Conservation (phyloP, 2,797 vertebrate genomes). For the Fringilla coelebs region DNA sequence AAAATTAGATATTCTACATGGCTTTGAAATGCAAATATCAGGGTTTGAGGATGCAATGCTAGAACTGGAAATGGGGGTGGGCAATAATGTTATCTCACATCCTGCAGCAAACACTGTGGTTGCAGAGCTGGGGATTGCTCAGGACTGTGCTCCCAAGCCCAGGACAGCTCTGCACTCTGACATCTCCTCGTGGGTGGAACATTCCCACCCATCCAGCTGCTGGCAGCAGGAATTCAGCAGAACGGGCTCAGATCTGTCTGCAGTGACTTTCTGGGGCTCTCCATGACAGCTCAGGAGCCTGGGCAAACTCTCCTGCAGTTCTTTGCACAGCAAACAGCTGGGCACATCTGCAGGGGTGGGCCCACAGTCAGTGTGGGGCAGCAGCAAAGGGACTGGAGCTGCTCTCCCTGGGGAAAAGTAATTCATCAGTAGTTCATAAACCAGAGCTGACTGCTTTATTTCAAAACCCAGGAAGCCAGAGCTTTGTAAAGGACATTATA, state of each 20-base stretch:
- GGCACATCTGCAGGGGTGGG: not conserved
- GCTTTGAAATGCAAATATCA: not conserved
- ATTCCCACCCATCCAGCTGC: not conserved
- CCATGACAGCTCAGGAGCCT: not conserved
- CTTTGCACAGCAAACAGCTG: not conserved
- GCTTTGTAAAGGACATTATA: not conserved
- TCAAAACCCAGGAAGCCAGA: not conserved
- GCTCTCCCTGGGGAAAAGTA: not conserved
- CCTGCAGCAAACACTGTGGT: not conserved
- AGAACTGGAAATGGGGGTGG: not conserved
- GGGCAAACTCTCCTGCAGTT: not conserved
- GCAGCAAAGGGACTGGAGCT: not conserved
- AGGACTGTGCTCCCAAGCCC: not conserved
- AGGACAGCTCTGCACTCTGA: not conserved
- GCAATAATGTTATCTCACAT: not conserved
- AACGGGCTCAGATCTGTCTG: fast-evolving
- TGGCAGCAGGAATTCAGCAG: not conserved
- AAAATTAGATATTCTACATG: not conserved
- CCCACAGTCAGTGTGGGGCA: not conserved
- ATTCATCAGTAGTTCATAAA: not conserved
- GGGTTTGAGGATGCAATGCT: not conserved
- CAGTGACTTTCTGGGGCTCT: not conserved
- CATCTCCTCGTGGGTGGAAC: not conserved
- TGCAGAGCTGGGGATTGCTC: not conserved
- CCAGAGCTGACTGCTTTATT: not conserved